Conservation (phyloP, 2,888 invertebrate genomes). For the Amblyteles armatorius region DNA sequence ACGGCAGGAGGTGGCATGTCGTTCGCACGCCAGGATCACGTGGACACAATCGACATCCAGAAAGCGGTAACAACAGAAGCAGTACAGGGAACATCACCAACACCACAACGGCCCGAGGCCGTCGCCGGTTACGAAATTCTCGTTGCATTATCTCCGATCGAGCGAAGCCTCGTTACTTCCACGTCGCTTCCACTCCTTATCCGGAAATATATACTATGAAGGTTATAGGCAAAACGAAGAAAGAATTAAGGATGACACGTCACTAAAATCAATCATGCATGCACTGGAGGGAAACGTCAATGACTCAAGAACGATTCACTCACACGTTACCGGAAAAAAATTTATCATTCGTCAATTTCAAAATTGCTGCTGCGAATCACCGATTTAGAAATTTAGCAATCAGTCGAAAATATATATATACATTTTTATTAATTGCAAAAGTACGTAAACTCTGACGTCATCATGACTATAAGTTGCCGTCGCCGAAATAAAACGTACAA, state of each 20-base stretch:
- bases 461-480: no score
- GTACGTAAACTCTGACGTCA: no score
- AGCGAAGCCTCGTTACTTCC: conserved; percentile 65
- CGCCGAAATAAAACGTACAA: no score
- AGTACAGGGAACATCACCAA: not conserved
- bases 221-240: conserved; percentile 4
- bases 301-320: no score
- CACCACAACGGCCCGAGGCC: conserved; percentile 36
- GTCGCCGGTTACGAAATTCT: conserved; percentile 61
- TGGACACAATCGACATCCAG: conserved; percentile 43
- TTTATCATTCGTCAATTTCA: no score
- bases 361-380: no score
- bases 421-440: no score
- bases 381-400: no score
- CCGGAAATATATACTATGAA: conserved; percentile 35
- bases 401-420: no score
- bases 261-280: conserved; percentile 34
- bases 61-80: conserved; percentile 21
- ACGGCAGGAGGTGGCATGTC: conserved; percentile 38
- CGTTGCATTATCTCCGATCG: conserved; percentile 61
- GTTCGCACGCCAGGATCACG: conserved; percentile 60
- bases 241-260: conserved; percentile 1
- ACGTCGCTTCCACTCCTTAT: conserved; percentile 54
- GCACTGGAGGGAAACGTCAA: not conserved
- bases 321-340: no score